Evolutionary conservation across 2,113 vertebrate genomes (phyloP).

Genomic region (Mormyrus lacerda): DNA sequence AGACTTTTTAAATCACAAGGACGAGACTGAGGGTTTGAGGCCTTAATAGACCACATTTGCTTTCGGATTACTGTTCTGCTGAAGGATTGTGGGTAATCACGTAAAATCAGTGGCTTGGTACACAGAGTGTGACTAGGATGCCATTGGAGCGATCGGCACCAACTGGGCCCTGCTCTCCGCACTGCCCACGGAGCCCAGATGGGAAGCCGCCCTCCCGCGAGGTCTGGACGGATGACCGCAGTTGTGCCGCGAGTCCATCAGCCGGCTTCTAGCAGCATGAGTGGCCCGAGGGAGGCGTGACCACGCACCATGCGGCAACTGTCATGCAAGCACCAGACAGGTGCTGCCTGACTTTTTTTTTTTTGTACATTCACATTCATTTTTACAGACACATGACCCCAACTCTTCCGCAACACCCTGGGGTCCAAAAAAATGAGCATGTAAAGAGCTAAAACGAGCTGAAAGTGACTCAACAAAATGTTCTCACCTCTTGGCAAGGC

Average conservation of each 20-base stretch:
- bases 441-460: background rate
- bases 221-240: background rate
- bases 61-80: background rate
- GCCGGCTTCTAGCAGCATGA: background rate
- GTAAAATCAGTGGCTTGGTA: background rate
- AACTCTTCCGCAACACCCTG: background rate
- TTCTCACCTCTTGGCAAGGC: background rate
- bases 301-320: background rate
- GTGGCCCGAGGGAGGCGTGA: background rate
- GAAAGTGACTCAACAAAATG: background rate
- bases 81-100: background rate
- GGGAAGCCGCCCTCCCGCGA: background rate
- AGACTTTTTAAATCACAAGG: background rate
- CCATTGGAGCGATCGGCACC: background rate
- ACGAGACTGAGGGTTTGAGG: background rate
- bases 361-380: background rate
- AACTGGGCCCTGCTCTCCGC: background rate
- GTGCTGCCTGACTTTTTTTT: background rate
- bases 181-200: conserved; percentile 1
- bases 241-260: background rate
- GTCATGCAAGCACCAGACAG: background rate
- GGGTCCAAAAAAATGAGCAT: background rate
- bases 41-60: background rate
- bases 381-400: background rate
- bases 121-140: background rate